Evolutionary conservation across 2,113 vertebrate species (phyloP).

Genomic region (Sminthopsis crassicaudata): DNA sequence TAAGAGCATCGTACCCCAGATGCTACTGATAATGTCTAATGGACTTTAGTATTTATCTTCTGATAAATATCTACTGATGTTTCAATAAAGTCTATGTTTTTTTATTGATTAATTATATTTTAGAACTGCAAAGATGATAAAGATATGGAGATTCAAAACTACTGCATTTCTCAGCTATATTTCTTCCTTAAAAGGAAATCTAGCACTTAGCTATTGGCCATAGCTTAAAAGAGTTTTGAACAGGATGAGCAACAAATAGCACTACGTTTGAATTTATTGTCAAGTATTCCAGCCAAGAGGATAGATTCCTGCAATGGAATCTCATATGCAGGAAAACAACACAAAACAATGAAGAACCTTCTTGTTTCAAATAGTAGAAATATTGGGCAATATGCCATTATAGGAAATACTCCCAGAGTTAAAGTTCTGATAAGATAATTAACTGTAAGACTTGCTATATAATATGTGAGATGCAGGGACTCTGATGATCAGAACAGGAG

Average conservation of each 20-base stretch:
- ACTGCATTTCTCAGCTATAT: not conserved
- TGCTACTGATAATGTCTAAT: not conserved
- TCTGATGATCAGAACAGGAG: not conserved
- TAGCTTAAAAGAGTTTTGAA: not conserved
- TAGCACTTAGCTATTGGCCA: not conserved
- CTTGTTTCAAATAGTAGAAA: not conserved
- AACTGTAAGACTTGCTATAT: not conserved
- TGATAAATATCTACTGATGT: not conserved
- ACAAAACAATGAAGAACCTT: not conserved
- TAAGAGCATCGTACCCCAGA: not conserved
- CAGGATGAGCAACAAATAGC: not conserved
- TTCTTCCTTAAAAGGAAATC: not conserved
- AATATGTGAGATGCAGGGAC: not conserved
- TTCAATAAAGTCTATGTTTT: not conserved
- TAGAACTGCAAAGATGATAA: not conserved
- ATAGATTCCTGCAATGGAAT: not conserved
- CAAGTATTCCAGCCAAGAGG: not conserved
- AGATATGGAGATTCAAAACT: not conserved
- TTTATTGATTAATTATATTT: not conserved
- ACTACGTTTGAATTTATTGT: not conserved
- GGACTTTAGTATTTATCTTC: not conserved
- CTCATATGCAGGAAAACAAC: not conserved
- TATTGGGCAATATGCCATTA: not conserved
- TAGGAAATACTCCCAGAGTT: not conserved
- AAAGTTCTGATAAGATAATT: not conserved